Evolutionary conservation across 2,797 vertebrate genomes (phyloP).

Genomic region (Eulemur coronatus): DNA sequence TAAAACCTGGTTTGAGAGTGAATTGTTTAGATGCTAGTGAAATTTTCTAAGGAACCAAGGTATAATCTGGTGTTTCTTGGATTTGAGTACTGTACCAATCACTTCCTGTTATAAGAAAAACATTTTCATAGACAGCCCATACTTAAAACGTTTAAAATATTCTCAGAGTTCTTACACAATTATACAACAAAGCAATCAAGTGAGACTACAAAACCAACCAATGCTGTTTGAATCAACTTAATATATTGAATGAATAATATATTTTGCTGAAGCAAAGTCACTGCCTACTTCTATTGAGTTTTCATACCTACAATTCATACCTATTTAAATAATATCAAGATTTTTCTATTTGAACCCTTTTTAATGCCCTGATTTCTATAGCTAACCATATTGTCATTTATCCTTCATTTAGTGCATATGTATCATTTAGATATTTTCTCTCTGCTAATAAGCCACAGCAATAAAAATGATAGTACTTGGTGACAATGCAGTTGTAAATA

Average conservation of each 20-base stretch:
- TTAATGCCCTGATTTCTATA: constrained; percentile 30
- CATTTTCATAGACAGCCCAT: not conserved
- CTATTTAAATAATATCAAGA: constrained; percentile 1
- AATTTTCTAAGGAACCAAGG: not conserved
- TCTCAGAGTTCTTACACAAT: not conserved
- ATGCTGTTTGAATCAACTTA: not conserved
- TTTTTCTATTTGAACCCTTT: constrained; percentile 44
- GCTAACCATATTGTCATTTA: not conserved
- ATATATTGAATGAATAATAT: not conserved
- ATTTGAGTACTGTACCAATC: not conserved
- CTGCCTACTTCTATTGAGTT: constrained; percentile 3
- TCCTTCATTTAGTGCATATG: not conserved
- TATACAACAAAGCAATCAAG: not conserved
- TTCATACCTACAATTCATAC: not conserved
- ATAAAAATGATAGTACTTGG: not conserved
- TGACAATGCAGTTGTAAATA: not conserved
- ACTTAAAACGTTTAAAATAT: constrained; percentile 1
- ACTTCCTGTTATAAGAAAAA: constrained; percentile 19
- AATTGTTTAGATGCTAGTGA: not conserved
- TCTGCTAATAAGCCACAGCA: not conserved
- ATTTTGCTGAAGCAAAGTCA: constrained; percentile 39
- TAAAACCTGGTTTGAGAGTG: constrained; percentile 1
- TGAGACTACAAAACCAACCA: not conserved
- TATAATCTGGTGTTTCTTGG: not conserved
- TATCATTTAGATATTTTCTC: not conserved